Evolutionary conservation across 2,888 invertebrate species (phyloP), one percentile per base, ranked within the genome.

Genomic region (Catocala fraxini): DNA sequence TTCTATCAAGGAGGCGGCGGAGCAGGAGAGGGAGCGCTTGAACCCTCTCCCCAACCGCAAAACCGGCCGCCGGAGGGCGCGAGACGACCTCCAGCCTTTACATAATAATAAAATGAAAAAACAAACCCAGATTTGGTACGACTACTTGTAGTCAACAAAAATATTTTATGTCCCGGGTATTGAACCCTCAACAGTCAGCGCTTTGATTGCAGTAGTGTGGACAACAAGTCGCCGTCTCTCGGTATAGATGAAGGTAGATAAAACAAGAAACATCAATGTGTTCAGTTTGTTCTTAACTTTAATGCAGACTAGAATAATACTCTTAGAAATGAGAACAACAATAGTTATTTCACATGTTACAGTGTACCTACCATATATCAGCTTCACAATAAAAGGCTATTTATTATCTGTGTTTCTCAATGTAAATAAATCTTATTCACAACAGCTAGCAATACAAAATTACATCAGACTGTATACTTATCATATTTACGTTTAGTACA

Each of bases 261-360:
- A 91, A 89, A 88, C 79, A 80, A 80, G 61, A 70, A 57, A 70
- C 34, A 72, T 86, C 78, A 89, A 82, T 90, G 92, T 92, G 91
- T 92, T 93, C 92, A 89, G 87, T 94, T 93, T 94, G 93, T 93
- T 92, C 93, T 94, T 94, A 94, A 93, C 87, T 92, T 92, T 93
- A 94, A 94, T 93, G 93, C 94, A 93, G 94, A 94, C 94, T 94
- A 94, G 94, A 93, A 94, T 94, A 94, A 94, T 94, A 94, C 94
- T 94, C 94, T 93, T 94, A 92, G 92, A 93, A 94, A 93, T 93
- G 91, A 93, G 92, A 94, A 93, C 93, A 94, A 93, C 93, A 92
- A 92, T 92, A 92, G 90, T 92, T 92, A 92, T 92, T 92, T 93
- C 92, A 91, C 90, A 91, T 92, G 86, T 92, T 89, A 91, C 87